Conservation (phyloP, 2,797 vertebrate genomes). For the Crossoptilon crossoptilon region DNA sequence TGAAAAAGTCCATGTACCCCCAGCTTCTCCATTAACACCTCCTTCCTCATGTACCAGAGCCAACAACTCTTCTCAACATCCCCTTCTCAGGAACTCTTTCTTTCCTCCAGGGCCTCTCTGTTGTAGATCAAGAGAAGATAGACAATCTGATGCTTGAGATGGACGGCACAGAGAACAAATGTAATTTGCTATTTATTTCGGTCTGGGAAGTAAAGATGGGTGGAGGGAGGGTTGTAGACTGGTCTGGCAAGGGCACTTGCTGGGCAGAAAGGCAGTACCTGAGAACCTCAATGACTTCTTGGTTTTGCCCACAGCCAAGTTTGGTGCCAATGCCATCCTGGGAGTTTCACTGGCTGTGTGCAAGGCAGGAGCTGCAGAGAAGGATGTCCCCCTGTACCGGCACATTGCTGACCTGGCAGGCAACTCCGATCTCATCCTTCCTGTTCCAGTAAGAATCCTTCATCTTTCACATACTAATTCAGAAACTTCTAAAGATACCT, state of each 20-base stretch:
- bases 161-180: slow-evolving; percentile 84
- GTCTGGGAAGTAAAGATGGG: neutral
- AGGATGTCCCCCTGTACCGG: slow-evolving; percentile 89
- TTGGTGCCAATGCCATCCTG: slow-evolving; percentile 93
- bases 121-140: slow-evolving; percentile 83
- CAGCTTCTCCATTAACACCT: neutral
- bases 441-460: slow-evolving; percentile 87
- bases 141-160: slow-evolving; percentile 83
- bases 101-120: slow-evolving; percentile 78
- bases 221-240: neutral
- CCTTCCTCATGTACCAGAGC: neutral
- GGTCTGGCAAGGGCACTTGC: neutral
- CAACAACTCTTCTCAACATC: neutral
- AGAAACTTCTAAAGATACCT: neutral
- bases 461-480: neutral
- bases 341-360: slow-evolving; percentile 92
- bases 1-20: neutral
- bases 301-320: slow-evolving; percentile 84
- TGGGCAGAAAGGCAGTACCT: neutral
- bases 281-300: neutral
- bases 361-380: slow-evolving; percentile 92
- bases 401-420: slow-evolving; percentile 93
- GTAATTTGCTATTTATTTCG: slow-evolving; percentile 63
- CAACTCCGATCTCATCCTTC: slow-evolving; percentile 90
- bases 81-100: slow-evolving; percentile 30